Conservation (phyloP, 2,113 vertebrate species). For the Alaudala cheleensis region DNA sequence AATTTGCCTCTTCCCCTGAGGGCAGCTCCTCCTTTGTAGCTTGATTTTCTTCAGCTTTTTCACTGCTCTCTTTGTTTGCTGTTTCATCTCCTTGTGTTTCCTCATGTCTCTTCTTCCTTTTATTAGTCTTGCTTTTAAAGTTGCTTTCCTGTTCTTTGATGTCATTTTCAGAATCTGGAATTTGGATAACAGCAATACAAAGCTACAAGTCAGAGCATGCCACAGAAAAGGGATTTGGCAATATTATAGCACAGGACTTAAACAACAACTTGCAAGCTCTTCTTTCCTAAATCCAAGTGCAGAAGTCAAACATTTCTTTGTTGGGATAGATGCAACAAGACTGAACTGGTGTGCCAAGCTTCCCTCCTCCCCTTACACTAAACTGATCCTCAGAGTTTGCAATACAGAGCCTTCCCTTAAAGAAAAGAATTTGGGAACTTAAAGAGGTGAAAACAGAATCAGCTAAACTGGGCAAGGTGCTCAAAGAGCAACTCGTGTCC, state of each 20-base stretch:
- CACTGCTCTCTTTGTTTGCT: neutral
- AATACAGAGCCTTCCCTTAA: rapidly evolving
- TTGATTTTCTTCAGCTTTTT: neutral
- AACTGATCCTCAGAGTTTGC: neutral
- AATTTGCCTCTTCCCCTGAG: neutral
- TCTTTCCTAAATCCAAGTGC: neutral
- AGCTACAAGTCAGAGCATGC: neutral
- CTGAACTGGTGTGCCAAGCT: neutral
- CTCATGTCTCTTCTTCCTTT: neutral
- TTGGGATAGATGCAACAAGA: neutral
- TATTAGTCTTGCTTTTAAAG: neutral
- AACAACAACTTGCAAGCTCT: neutral
- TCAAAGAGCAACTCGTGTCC: neutral
- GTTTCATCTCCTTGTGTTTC: neutral
- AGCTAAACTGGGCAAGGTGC: neutral
- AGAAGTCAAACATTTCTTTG: neutral
- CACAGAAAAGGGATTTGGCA: neutral
- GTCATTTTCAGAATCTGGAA: neutral
- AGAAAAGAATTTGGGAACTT: rapidly evolving
- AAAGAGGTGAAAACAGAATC: neutral
- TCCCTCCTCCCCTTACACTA: neutral
- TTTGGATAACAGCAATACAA: neutral
- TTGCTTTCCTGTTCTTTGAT: neutral
- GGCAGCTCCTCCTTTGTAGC: neutral
- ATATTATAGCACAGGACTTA: rapidly evolving